Evolutionary conservation across 2,113 vertebrate genomes (phyloP).

Genomic region (Corydoras maculifer): DNA sequence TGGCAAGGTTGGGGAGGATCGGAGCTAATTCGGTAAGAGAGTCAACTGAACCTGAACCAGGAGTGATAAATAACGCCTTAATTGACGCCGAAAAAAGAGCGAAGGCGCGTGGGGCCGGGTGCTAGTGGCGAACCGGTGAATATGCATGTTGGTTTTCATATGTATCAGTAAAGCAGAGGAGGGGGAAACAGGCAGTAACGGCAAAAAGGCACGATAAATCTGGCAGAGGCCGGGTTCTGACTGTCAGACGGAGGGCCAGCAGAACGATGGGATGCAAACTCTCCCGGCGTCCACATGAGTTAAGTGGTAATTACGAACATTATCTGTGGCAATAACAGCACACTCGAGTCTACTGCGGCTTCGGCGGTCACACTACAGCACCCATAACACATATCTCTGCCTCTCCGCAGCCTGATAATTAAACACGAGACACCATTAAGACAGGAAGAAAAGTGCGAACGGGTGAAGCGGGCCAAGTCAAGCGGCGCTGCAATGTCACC

Average conservation of each 20-base stretch:
- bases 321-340: conserved; percentile 35
- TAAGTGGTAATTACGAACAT: conserved; percentile 61
- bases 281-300: conserved; percentile 45
- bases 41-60: conserved; percentile 36
- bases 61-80: conserved; percentile 40
- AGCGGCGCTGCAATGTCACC: conserved; percentile 7
- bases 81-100: conserved; percentile 28
- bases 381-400: conserved; percentile 27
- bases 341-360: conserved; percentile 1
- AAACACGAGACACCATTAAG: conserved; percentile 8
- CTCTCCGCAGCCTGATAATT: conserved; percentile 12
- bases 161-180: too few relatives aligned
- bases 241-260: conserved; percentile 53
- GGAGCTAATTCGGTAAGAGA: conserved; percentile 37
- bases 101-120: too few relatives aligned
- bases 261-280: conserved; percentile 52
- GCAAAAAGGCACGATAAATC: conserved; percentile 53
- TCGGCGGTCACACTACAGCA: neutral
- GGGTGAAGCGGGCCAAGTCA: neutral
- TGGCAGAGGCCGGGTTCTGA: conserved; percentile 48
- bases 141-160: too few relatives aligned
- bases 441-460: neutral
- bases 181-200: conserved; percentile 26
- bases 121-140: too few relatives aligned
- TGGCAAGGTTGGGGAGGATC: conserved; percentile 36